A percentile compares a stretch with the other conserved stretches of the same genome.
Conservation (phyloP, 2,797 vertebrate species). For the Picus viridis region DNA sequence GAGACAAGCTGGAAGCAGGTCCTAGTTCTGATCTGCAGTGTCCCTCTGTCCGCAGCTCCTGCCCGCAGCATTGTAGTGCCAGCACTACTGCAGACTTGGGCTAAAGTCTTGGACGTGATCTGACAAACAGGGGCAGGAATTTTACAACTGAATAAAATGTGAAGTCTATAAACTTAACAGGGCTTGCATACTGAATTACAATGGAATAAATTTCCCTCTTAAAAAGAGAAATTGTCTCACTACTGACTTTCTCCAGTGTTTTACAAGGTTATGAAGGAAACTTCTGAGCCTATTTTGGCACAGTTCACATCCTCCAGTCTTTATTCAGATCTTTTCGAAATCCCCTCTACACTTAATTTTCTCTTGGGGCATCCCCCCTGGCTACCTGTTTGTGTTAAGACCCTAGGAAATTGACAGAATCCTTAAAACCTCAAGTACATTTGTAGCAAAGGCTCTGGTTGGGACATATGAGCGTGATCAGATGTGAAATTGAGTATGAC, state of each 20-base stretch:
- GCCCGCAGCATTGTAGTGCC: fast-evolving
- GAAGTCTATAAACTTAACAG: constrained; percentile 30
- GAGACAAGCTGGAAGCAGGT: neutral
- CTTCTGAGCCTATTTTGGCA: constrained; percentile 28
- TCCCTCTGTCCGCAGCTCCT: neutral
- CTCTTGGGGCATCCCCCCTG: constrained; percentile 12
- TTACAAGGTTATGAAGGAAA: constrained; percentile 50
- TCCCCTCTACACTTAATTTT: constrained; percentile 2
- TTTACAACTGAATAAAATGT: constrained; percentile 27
- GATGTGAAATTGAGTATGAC: neutral
- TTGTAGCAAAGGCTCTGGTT: constrained; percentile 9
- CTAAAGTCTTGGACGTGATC: neutral
- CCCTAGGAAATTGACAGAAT: constrained; percentile 32
- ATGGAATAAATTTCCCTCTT: constrained; percentile 45
- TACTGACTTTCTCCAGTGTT: constrained; percentile 40
- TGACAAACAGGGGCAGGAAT: constrained; percentile 14
- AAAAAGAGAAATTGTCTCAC: constrained; percentile 15
- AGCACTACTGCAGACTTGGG: neutral
- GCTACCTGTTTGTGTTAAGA: constrained; percentile 19
- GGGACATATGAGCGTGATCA: neutral
- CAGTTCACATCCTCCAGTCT: neutral
- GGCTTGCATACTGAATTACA: constrained; percentile 48
- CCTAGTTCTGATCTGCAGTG: neutral
- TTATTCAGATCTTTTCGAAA: neutral
- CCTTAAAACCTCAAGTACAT: constrained; percentile 24